These are phyloP conservation scores for Jacana jacana DNA, from an alignment of 2,113 vertebrate species.

Conservation along the genomic window DNA sequence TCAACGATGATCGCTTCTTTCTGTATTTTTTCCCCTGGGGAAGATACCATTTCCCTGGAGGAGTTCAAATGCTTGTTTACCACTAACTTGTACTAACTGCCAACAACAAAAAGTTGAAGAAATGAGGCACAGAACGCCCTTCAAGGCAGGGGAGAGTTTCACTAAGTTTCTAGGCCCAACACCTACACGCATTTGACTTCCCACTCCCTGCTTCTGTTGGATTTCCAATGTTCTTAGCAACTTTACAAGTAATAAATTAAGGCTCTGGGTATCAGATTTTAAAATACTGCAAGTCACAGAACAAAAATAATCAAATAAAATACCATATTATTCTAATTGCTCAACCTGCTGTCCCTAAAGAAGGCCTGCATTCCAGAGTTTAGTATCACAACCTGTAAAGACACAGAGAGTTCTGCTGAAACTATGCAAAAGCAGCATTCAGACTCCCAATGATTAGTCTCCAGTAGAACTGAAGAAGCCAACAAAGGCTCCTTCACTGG, in stretches of 20 bases:
- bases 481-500: not conserved
- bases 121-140: not conserved
- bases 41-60: not conserved
- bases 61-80: not conserved
- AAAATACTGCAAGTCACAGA: not conserved
- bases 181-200: not conserved
- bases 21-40: accelerated
- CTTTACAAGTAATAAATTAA: not conserved
- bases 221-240: not conserved
- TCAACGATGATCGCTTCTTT: not conserved
- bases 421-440: not conserved
- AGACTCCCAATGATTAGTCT: not conserved
- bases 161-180: not conserved
- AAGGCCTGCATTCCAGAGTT: not conserved
- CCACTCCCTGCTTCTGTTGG: not conserved
- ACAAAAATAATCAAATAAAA: not conserved
- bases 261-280: not conserved
- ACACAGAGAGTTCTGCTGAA: not conserved
- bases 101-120: not conserved
- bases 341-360: not conserved
- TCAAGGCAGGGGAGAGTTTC: not conserved
- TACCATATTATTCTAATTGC: not conserved
- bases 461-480: not conserved
- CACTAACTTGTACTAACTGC: not conserved
- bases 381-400: accelerated